A percentile compares a stretch with the other conserved stretches of the same genome.
Evolutionary conservation across 2,797 vertebrate species (phyloP).

Genomic region (Decapterus maruadsi): DNA sequence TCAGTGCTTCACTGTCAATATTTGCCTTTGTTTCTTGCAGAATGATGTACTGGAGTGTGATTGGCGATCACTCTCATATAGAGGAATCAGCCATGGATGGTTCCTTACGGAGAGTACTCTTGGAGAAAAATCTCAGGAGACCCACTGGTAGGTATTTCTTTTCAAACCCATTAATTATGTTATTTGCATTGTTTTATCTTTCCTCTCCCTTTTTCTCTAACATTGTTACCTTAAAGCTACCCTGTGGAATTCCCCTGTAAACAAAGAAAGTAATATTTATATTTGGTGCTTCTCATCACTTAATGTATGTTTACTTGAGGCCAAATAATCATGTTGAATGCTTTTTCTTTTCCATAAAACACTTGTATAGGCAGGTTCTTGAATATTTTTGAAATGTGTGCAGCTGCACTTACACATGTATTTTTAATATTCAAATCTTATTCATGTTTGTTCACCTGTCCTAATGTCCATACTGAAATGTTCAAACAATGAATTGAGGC

Average conservation of each 20-base stretch:
- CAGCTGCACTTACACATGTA: background rate
- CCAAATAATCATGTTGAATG: background rate
- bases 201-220: background rate
- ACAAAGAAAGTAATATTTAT: background rate
- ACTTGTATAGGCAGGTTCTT: background rate
- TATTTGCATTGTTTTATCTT: background rate
- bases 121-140: slow-evolving; percentile 95
- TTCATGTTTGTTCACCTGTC: background rate
- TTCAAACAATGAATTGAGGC: background rate
- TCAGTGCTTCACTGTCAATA: background rate
- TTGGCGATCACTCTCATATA: slow-evolving; percentile 96
- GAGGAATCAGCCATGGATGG: slow-evolving; percentile 99
- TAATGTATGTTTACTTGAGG: background rate
- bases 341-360: background rate
- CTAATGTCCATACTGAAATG: background rate
- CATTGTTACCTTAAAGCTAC: background rate
- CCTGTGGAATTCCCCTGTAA: background rate
- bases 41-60: slow-evolving; percentile 99
- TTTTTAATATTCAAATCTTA: background rate
- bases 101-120: slow-evolving; percentile 92
- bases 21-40: slow-evolving; percentile 76
- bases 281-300: background rate
- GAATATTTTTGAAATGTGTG: background rate
- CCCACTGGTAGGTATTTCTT: slow-evolving; percentile 90
- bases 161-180: background rate